Base-by-base conservation (phyloP, 2,113 vertebrate genomes). In the Holacanthus passer region DNA sequence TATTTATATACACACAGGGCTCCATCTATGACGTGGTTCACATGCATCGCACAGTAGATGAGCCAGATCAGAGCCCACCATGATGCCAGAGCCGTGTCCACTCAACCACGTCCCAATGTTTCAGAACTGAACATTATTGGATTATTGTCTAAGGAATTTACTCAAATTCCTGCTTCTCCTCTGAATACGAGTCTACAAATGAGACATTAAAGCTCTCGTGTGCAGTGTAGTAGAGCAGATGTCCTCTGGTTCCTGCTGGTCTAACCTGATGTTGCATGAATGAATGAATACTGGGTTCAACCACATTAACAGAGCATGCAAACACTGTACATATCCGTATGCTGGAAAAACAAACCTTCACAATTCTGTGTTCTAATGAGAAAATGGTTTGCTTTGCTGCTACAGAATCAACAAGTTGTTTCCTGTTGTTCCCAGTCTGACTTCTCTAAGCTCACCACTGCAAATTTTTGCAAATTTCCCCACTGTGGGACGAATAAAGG, bases 31-130 rank as follows among this genome's bases (percentile, higher is more conserved):
- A 19, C 32, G 16, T 29, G 47, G 14, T 37, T 47, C 31, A 55
- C 35, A 64, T 50, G 47, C 72, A 43, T 39, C 50, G 71, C 66
- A 20, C 24, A 32, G 81, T 1, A 43, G 47, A 84, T 68, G 63
- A 73, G 53, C 52, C 81, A n/a, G n/a, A 77, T 31, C 22, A 0
- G 47, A 17, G 35, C 37, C n/a, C 17, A 56, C 45, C n/a, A 41
- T 31, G 32, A 66, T 6, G 8, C 48, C 39, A 32, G 16, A 31
- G n/a, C 37, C 55, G 56, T 16, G 37, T 55, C 48, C 12, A 35
- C 35, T 39, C 45, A 31, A 35, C 32, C 10, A 39, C 20, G 6
- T 64, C 55, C 12, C 9, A 39, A 5, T 14, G 6, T 24, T 69
- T 53, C 22, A 13, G 3, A 31, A 27, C 48, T 65, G 19, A 22